Base-by-base conservation (phyloP, 2,888 invertebrate species). In the Drosophila quinaria region DNA sequence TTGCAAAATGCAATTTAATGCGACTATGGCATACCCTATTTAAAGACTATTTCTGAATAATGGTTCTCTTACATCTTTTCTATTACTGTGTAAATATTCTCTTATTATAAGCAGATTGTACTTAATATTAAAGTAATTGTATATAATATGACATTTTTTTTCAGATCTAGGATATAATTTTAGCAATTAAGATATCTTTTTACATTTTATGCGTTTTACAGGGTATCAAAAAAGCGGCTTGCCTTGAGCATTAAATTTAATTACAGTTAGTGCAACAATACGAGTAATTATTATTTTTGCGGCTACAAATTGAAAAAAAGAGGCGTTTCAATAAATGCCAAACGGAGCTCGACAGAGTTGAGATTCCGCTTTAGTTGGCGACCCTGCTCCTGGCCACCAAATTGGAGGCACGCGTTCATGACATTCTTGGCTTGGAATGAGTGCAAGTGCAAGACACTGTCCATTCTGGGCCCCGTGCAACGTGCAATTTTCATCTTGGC, bases 391-490 rank as follows among this genome's bases (percentile, higher is more conserved):
- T 70, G 66, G 70, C 63, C 68, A 39, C 22, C 47, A 52, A 51
- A 42, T 42, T 39, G 61, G 63, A 15, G 69, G 71, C 78, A 70
- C 80, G 71, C 75, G 87, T 35, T 80, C 73, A 68, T 78, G 81
- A 69, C 74, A 80, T 83, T 86, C 77, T 78, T 64, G 52, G 13
- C 8, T 25, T 63, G 42, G 10, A 22, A 33, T 29, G 35, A 31
- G 35, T 60, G 35, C 54, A 68, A 64, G 59, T 60, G 52, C 52
- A 60, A 61, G 49, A 44, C 50, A 55, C 35, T 47, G 54, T 35
- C 46, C 61, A 67, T 67, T 75, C 55, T 69, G 56, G 10, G 42
- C n/a, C n/a, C 59, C 42, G 15, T 13, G 31, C 29, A 46, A 56
- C 15, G n/a, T 42, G 55, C 55, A 44, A 31, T 56, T 44, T 44